Percentiles rank a stretch among this genome's conserved stretches.
Conservation (phyloP, 1,140 invertebrate genomes). For the Rhizoglyphus robini region DNA sequence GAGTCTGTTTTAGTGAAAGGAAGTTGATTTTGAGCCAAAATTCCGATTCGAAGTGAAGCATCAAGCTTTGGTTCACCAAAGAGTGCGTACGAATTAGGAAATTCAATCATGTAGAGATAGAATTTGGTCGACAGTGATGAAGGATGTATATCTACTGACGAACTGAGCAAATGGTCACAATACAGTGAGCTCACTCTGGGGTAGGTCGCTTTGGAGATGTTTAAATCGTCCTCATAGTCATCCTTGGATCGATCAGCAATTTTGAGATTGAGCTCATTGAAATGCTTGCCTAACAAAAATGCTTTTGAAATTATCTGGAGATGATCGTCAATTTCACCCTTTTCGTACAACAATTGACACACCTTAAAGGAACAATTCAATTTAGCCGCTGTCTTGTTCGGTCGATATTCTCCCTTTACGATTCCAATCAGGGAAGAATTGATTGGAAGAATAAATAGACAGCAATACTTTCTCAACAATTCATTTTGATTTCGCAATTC, state of each 20-base stretch:
- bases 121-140: not conserved
- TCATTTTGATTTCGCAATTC: not conserved
- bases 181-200: no score
- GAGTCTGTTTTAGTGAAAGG: not conserved
- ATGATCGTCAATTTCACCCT: constrained; percentile 27
- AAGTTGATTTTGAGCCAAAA: not conserved
- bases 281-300: constrained; percentile 31
- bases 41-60: no score
- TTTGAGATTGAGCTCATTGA: not conserved
- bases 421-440: constrained; percentile 38
- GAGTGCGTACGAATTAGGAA: not conserved
- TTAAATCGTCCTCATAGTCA: not conserved
- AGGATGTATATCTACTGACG: no score
- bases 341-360: constrained; percentile 33
- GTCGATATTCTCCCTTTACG: constrained; percentile 35
- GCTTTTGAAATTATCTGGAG: not conserved
- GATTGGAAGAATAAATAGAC: constrained; percentile 31
- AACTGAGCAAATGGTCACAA: no score
- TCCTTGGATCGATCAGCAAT: not conserved
- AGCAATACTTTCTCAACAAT: not conserved
- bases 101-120: not conserved
- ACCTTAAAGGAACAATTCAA: constrained; percentile 36
- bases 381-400: constrained; percentile 32
- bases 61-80: not conserved
- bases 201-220: not conserved